A percentile compares a stretch with the other conserved stretches of the same genome.
Evolutionary conservation across 2,888 invertebrate genomes (phyloP).

Genomic region (Sericinus montela): DNA sequence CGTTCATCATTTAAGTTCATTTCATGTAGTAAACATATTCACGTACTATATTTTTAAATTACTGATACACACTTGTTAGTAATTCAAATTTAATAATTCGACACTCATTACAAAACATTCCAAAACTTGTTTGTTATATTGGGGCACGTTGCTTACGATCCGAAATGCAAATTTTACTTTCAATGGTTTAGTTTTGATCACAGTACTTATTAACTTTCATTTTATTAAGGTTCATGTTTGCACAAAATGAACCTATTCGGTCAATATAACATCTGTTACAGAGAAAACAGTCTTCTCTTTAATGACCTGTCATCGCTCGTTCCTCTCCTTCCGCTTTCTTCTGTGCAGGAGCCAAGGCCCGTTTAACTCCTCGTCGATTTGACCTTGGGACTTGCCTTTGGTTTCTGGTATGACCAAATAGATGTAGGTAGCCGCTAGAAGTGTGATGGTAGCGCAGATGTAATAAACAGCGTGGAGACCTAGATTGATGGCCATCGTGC

Average conservation of each 20-base stretch:
- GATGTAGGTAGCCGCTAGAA: constrained; percentile 57
- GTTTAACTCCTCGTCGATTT: constrained; percentile 53
- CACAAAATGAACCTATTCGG: neutral
- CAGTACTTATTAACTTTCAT: too few relatives aligned
- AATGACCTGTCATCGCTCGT: constrained; percentile 49
- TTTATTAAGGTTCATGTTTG: too few relatives aligned
- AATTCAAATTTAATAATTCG: too few relatives aligned
- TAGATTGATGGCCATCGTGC: constrained; percentile 49
- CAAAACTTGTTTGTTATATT: too few relatives aligned
- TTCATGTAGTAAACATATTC: too few relatives aligned
- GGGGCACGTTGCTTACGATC: too few relatives aligned
- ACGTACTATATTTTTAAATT: too few relatives aligned
- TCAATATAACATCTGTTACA: neutral
- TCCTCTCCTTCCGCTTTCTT: constrained; percentile 35
- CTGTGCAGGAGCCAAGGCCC: constrained; percentile 47
- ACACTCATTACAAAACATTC: too few relatives aligned
- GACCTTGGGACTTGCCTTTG: constrained; percentile 48
- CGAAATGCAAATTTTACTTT: too few relatives aligned
- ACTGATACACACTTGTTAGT: too few relatives aligned
- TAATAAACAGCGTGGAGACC: constrained; percentile 68
- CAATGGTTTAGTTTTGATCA: too few relatives aligned
- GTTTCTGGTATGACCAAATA: constrained; percentile 53
- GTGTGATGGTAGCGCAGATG: constrained; percentile 56
- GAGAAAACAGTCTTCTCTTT: constrained; percentile 32
- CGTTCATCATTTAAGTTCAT: too few relatives aligned